phyloP scores from a whole-genome alignment of 2,113 vertebrate species.

The Numenius arquata region DNA sequence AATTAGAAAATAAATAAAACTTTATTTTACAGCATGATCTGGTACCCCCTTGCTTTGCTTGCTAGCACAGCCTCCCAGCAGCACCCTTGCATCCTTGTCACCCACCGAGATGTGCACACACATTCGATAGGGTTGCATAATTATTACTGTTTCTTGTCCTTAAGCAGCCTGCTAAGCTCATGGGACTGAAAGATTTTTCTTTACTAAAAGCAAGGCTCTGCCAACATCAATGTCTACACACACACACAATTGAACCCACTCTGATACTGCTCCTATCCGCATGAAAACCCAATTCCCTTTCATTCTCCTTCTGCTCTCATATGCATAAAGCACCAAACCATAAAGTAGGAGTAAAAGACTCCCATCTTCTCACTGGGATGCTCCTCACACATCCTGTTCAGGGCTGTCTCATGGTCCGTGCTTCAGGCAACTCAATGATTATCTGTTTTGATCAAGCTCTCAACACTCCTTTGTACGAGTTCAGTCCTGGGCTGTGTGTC shows the following conservation, averaged over 20 bases:
- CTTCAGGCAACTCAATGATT: background rate
- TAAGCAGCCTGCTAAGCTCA: background rate
- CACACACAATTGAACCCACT: fast-evolving
- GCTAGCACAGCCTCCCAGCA: background rate
- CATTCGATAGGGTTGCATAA: background rate
- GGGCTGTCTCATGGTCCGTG: background rate
- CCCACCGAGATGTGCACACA: background rate
- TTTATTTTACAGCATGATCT: background rate
- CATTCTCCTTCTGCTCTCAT: background rate
- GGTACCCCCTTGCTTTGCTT: background rate
- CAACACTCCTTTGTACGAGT: background rate
- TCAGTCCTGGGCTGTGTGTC: background rate
- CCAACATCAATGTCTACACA: background rate
- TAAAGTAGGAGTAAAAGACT: background rate
- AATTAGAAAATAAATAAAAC: background rate
- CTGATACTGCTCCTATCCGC: background rate
- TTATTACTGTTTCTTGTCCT: background rate
- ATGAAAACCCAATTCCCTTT: background rate
- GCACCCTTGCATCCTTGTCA: background rate
- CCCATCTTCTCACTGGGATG: background rate
- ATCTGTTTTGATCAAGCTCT: background rate
- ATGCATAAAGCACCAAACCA: background rate
- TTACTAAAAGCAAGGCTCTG: background rate
- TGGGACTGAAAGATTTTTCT: background rate
- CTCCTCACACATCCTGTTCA: background rate